Evolutionary conservation across 2,888 invertebrate genomes (phyloP), one percentile per base, ranked within the genome.

Genomic region (Cryptocephalus moraei): DNA sequence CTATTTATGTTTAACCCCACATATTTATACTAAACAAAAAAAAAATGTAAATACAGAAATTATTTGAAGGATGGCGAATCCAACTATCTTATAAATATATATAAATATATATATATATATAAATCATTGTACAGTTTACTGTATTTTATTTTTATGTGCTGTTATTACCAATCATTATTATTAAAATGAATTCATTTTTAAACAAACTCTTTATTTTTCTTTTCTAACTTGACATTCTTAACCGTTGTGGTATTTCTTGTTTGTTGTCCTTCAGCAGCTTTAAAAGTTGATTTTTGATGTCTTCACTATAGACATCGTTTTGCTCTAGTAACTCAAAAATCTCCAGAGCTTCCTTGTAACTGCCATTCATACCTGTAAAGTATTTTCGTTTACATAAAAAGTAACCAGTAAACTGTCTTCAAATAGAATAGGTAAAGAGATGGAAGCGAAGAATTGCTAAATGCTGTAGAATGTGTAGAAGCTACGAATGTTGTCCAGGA

Each of bases 361-460:
- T 71, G 55, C 76, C 74, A 8, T 73, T 72, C 8, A 73, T 70
- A 63, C 74, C 78, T 78, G 62, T 32, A 12, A 13, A 44, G n/a
- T 10, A 8, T 33, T 22, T 22, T 22, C n/a, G n/a, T n/a, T 22
- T 22, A 22, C 2, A 6, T 22, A 22, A 2, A 22, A 22, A 22
- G 22, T 22, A 22, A 22, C 22, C 6, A 22, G 22, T 22, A 22
- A 22, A 22, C 6, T 22, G 22, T 22, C 22, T 6, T 22, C 22
- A 22, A 22, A 22, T 6, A 22, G 22, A n/a, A n/a, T n/a, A n/a
- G n/a, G n/a, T n/a, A n/a, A n/a, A n/a, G n/a, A n/a, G 22, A 22
- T 22, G 22, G 22, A 22, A 22, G 6, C 22, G 22, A 22, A 22
- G 6, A 22, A 22, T 22, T 2, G 22, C 22, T 22, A 22, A 4